Evolutionary conservation across 1,140 invertebrate genomes (phyloP).

Genomic region (Homalodisca vitripennis): DNA sequence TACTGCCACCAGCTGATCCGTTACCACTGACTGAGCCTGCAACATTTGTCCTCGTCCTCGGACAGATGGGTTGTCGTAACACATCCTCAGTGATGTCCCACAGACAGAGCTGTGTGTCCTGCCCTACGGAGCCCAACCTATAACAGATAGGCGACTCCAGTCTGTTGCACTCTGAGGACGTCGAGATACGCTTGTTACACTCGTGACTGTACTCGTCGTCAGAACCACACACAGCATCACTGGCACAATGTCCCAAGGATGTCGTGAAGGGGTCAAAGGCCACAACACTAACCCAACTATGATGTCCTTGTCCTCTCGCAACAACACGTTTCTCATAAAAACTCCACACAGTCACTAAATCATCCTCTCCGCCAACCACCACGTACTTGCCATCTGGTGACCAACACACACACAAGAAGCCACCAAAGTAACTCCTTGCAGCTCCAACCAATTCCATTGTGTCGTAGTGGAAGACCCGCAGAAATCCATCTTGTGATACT

Average conservation of each 20-base stretch:
- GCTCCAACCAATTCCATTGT: slow-evolving; percentile 93
- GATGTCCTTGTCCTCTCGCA: slow-evolving; percentile 89
- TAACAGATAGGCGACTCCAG: slow-evolving; percentile 64
- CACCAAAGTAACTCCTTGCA: slow-evolving; percentile 95
- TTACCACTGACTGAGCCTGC: neutral
- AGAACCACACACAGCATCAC: slow-evolving; percentile 58
- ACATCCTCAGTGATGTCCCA: slow-evolving; percentile 97
- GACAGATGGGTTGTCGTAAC: slow-evolving; percentile 30
- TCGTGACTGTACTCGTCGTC: slow-evolving; percentile 52
- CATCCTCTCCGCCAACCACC: slow-evolving; percentile 97
- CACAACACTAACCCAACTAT: slow-evolving; percentile 97
- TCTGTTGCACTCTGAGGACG: neutral
- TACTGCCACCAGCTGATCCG: slow-evolving; percentile 20
- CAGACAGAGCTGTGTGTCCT: slow-evolving; percentile 96
- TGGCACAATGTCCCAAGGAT: slow-evolving; percentile 55
- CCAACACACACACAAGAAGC: slow-evolving; percentile 95
- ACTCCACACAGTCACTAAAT: slow-evolving; percentile 97
- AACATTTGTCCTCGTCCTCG: slow-evolving; percentile 31
- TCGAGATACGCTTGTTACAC: slow-evolving; percentile 32
- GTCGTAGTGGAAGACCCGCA: slow-evolving; percentile 96
- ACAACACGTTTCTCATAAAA: slow-evolving; percentile 90
- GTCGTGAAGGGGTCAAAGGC: slow-evolving; percentile 94
- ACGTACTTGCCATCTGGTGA: slow-evolving; percentile 95
- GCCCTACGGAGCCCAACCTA: slow-evolving; percentile 93
- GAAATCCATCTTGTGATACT: slow-evolving; percentile 94